Base-by-base conservation (phyloP, 1,140 invertebrate species). In the Camponotus floridanus region DNA sequence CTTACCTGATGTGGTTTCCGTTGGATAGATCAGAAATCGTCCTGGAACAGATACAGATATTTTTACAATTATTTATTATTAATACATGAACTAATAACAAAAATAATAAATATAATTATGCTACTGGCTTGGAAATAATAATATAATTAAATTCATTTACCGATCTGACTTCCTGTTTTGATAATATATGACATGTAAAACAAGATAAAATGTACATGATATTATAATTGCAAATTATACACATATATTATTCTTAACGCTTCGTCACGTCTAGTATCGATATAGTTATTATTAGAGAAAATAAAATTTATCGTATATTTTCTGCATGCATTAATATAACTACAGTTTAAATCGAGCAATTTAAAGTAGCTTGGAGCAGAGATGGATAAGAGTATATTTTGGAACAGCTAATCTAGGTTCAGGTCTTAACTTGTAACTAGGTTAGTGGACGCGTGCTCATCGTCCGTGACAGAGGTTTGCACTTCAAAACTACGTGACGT, bases 21-120 rank as follows among this genome's bases (percentile, higher is more conserved):
- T 84, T 90, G 78, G 91, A 90, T 36, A 90, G 81, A 84, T 93
- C 92, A 62, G 90, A 79, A 67, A 93, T 92, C 51, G 92, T 92
- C 51, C 92, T 93, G 92, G 45, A 93, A 93, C 88, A 91, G 76
- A 92, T 83, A 79, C 51, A 73, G 57, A 59, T 8, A 71, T 1
- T 57, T n/a, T 36, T 26, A n/a, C 18, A 84, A 76, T 84, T 76
- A 76, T 55, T 84, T 65, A 65, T 36, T 55, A 18, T 48, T 36
- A 70, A 86, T 68, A 26, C 48, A 48, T 15, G 15, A 61, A 62
- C 36, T 70, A 57, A 59, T 31, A 57, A 80, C n/a, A 42, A 70
- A 42, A 70, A 55, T 45, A 13, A 57, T 36, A 55, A 73, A 36
- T 73, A 7, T 73, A 83, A 74, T 74, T 74, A 48, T 62, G 51